phyloP scores from a whole-genome alignment of 1,140 invertebrate genomes.

The Achroia grisella region DNA sequence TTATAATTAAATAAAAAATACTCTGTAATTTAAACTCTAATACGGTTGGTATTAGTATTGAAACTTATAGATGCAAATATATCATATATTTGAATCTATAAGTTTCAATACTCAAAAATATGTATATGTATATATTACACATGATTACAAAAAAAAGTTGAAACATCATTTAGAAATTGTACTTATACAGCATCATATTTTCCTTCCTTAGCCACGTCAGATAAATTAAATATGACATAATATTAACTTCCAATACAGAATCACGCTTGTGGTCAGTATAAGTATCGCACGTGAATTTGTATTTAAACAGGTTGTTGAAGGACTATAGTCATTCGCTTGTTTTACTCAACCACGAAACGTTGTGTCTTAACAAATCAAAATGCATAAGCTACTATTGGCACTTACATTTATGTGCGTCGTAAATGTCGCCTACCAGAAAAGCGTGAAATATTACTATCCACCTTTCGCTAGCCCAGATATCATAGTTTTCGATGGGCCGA shows the following conservation, averaged over 20 bases:
- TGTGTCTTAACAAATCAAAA: not conserved
- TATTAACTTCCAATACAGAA: not conserved
- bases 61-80: too few relatives aligned
- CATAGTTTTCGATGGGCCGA: constrained; percentile 1
- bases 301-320: not conserved
- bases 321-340: not conserved
- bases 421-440: not conserved
- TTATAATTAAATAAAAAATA: too few relatives aligned
- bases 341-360: not conserved
- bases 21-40: too few relatives aligned
- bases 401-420: not conserved
- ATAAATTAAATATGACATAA: not conserved
- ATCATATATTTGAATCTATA: too few relatives aligned
- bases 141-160: too few relatives aligned
- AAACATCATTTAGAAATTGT: too few relatives aligned
- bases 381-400: not conserved
- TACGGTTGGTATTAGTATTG: too few relatives aligned
- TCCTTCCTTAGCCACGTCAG: not conserved
- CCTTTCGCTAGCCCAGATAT: not conserved
- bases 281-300: not conserved
- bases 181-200: not conserved
- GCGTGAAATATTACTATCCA: not conserved
- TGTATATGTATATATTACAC: too few relatives aligned
- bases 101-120: too few relatives aligned
- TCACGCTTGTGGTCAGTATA: not conserved